Evolutionary conservation across 2,113 vertebrate species (phyloP).

Genomic region (Xiphophorus maculatus): DNA sequence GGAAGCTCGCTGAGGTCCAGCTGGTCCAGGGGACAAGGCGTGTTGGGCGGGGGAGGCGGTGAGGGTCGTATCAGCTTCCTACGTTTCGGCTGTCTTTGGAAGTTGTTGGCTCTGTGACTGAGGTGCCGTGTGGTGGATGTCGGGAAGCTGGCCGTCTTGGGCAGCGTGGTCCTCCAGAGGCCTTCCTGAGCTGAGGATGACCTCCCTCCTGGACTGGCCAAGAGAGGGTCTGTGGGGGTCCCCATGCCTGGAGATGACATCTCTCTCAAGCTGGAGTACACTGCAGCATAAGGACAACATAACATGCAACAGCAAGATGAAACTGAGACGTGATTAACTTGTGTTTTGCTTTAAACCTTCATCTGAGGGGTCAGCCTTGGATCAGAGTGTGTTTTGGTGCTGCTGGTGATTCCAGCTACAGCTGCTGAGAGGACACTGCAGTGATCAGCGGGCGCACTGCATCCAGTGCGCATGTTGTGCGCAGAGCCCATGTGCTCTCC

Average conservation of each 20-base stretch:
- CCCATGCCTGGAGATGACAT: conserved; percentile 85
- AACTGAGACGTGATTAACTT: not conserved
- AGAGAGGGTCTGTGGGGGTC: conserved; percentile 83
- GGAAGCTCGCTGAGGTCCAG: conserved; percentile 89
- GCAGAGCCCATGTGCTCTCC: conserved; percentile 78
- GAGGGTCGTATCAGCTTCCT: conserved; percentile 90
- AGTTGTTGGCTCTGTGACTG: conserved; percentile 97
- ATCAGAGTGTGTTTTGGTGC: conserved; percentile 8
- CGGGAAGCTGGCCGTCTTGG: conserved; percentile 83
- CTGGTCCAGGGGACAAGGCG: conserved; percentile 89
- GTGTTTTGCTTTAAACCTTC: not conserved
- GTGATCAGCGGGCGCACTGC: conserved; percentile 65
- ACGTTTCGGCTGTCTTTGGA: conserved; percentile 94
- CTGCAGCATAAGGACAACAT: conserved; percentile 47
- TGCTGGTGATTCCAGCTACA: conserved; percentile 8
- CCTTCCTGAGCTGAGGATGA: conserved; percentile 80
- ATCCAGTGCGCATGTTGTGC: conserved; percentile 77
- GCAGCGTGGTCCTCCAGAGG: conserved; percentile 82
- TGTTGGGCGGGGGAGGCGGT: conserved; percentile 92
- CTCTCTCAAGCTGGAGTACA: conserved; percentile 69
- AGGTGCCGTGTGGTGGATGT: conserved; percentile 86
- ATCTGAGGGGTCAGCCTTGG: conserved; percentile 18
- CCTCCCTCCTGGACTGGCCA: conserved; percentile 79
- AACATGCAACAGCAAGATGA: conserved; percentile 5
- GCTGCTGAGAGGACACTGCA: conserved; percentile 64